Evolutionary conservation across 1,140 invertebrate genomes (phyloP), one percentile per base, ranked within the genome.

Genomic region (Sminthurinus signatus): DNA sequence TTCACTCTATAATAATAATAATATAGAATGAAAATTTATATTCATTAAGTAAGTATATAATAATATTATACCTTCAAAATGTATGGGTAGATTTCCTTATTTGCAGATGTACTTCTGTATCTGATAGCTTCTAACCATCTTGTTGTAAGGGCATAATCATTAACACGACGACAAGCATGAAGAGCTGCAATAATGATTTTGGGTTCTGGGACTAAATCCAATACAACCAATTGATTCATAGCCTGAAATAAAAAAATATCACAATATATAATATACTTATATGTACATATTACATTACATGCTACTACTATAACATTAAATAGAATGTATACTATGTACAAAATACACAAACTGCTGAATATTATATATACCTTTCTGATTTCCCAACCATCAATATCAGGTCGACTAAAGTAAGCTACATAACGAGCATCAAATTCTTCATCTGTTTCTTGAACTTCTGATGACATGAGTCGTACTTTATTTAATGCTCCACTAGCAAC

Each of bases 381-480:
- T 80, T 97, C 93, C 96, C 96, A 99, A 43, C 87, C 87, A 80
- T 98, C 96, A 75, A 98, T 92, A 72, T 97, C 89, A 44, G 83
- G 81, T 54, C 90, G 83, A 75, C 85, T 90, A 80, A 98, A 94
- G 77, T 85, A 97, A 25, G 84, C 82, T 75, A 88, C 86, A 77
- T 89, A 95, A 74, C 89, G 80, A 23, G 79, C 76, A 75, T 88
- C 86, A 74, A 88, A 87, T 73, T 87, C 83, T 69, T 85, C 86
- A 51, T 87, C 87, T 15, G 80, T 77, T 66, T 83, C 80, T 56
- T 75, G 0, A 12, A 56, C 36, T 52, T 43, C 65, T 15, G 64
- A 60, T 8, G 54, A 56, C 65, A 67, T 66, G 17, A 29, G 42
- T 23, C 56, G n/a, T n/a, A n/a, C n/a, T n/a, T n/a, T n/a, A n/a